These are phyloP conservation scores for Lutraria rhynchaena DNA, from an alignment of 1,140 invertebrate genomes.

Conservation along the genomic window DNA sequence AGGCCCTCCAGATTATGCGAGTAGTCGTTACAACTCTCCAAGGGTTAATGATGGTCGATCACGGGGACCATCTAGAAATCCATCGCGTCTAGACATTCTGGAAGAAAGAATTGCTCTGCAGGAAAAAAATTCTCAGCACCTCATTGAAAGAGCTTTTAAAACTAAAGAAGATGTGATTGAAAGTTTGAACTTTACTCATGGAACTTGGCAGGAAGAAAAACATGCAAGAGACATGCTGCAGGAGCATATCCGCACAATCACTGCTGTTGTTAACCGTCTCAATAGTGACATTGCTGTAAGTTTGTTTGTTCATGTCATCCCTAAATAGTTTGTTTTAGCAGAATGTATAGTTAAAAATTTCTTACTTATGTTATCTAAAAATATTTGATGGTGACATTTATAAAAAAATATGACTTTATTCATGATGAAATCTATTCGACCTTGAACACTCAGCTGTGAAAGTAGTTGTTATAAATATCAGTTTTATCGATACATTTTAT, in stretches of 20 bases:
- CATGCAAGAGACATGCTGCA: slow-evolving; percentile 76
- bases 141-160: slow-evolving; percentile 79
- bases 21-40: slow-evolving; percentile 34
- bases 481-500: no score
- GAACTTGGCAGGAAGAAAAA: slow-evolving; percentile 80
- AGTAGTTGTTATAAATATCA: no score
- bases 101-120: slow-evolving; percentile 75
- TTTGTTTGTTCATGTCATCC: slow-evolving; percentile 3
- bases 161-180: slow-evolving; percentile 81
- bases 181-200: slow-evolving; percentile 79
- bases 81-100: slow-evolving; percentile 70
- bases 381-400: no score
- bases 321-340: no score
- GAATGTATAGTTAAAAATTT: no score
- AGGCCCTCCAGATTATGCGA: slow-evolving; percentile 1
- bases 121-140: slow-evolving; percentile 70
- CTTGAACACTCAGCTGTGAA: no score
- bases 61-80: slow-evolving; percentile 46
- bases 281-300: slow-evolving; percentile 80
- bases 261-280: slow-evolving; percentile 78
- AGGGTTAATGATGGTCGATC: slow-evolving; percentile 3
- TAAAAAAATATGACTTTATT: no score
- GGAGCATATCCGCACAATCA: slow-evolving; percentile 81
- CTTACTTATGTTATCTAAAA: no score
- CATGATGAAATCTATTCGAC: no score